These are phyloP conservation scores for Xenus cinereus DNA, from an alignment of 2,113 vertebrate species.

Conservation along the genomic window DNA sequence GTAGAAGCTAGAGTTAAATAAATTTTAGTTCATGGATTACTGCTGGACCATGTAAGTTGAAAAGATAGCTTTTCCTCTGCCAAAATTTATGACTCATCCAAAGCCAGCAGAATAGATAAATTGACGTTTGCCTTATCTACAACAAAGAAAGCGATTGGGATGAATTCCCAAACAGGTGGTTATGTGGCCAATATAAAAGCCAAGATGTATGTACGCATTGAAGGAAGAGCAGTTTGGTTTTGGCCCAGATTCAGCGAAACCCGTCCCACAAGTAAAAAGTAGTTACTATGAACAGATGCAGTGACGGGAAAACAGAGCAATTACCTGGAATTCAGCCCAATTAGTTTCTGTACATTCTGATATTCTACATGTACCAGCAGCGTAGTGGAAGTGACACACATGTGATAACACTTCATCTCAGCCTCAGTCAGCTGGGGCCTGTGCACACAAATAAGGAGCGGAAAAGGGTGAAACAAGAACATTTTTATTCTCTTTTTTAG, in stretches of 20 bases:
- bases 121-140: not conserved
- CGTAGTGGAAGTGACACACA: not conserved
- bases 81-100: not conserved
- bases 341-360: not conserved
- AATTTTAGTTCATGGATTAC: conserved; percentile 40
- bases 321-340: conserved; percentile 18
- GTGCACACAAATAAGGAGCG: not conserved
- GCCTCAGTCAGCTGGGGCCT: not conserved
- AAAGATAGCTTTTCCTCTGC: not conserved
- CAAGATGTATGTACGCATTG: not conserved
- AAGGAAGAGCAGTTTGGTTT: not conserved
- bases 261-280: not conserved
- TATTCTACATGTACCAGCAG: not conserved
- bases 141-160: not conserved
- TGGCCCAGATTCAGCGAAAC: not conserved
- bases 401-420: conserved; percentile 16
- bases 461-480: conserved; percentile 21
- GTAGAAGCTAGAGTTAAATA: conserved; percentile 14
- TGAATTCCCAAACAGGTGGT: conserved; percentile 15
- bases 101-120: conserved; percentile 27
- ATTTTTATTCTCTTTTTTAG: not conserved
- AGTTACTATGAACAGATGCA: not conserved
- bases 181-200: not conserved
- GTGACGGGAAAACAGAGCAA: not conserved
- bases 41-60: conserved; percentile 17